A percentile compares a stretch with the other conserved stretches of the same genome.
These are phyloP conservation scores for Heterohyrax brucei DNA, from an alignment of 2,797 vertebrate species.

Conservation along the genomic window DNA sequence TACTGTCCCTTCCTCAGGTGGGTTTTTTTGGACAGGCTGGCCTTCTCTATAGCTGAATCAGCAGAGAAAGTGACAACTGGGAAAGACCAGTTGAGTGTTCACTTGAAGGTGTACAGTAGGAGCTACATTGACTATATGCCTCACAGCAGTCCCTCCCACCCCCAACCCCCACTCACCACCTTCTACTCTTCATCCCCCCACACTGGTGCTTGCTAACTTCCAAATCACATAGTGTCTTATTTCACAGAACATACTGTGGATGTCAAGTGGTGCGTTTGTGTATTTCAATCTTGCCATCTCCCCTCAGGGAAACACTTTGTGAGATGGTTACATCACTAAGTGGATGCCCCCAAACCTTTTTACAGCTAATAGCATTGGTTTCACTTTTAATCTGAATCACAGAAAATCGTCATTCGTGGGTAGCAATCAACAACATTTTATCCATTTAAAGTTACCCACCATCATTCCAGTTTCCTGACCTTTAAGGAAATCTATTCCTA, in stretches of 20 bases:
- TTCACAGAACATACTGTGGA: too few relatives aligned
- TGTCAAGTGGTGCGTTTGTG: not conserved
- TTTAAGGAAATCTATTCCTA: slow-evolving; percentile 34
- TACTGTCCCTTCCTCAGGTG: not conserved
- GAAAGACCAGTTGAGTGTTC: too few relatives aligned
- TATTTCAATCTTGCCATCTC: not conserved
- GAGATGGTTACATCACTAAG: not conserved
- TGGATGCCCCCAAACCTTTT: not conserved
- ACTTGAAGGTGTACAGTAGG: too few relatives aligned
- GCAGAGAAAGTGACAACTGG: too few relatives aligned
- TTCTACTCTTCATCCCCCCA: too few relatives aligned
- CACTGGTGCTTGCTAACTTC: too few relatives aligned
- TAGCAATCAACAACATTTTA: not conserved
- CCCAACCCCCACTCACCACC: too few relatives aligned
- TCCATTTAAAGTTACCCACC: not conserved
- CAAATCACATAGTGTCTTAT: too few relatives aligned
- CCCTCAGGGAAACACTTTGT: not conserved
- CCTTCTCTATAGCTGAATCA: not conserved
- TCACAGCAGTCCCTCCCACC: too few relatives aligned
- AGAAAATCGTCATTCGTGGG: not conserved
- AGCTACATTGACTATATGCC: too few relatives aligned
- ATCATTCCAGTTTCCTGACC: not conserved
- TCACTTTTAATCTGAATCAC: not conserved
- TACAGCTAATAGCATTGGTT: not conserved
- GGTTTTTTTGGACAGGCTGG: too few relatives aligned